These are phyloP conservation scores for Ruditapes philippinarum DNA, from an alignment of 1,140 invertebrate species.

Conservation along the genomic window DNA sequence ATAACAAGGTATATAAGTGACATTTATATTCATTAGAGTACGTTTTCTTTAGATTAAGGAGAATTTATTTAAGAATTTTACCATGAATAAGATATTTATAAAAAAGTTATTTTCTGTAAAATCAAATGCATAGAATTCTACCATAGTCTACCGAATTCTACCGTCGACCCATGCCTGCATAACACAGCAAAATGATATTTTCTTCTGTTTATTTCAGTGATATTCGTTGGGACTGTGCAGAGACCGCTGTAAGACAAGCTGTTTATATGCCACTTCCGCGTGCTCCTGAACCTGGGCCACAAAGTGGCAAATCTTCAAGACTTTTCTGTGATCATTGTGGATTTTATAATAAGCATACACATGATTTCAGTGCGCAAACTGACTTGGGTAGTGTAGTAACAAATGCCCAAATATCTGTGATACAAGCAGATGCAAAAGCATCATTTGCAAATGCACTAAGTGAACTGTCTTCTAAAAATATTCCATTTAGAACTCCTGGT, in stretches of 20 bases:
- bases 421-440: conserved; percentile 28
- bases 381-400: not conserved
- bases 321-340: conserved; percentile 66
- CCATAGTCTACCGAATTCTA: no score
- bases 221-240: conserved; percentile 65
- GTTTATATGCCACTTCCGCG: conserved; percentile 59
- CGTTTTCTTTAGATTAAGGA: no score
- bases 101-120: no score
- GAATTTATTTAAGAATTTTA: no score
- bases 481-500: not conserved
- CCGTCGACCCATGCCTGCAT: no score
- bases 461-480: conserved; percentile 45
- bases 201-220: no score
- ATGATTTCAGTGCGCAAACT: conserved; percentile 25
- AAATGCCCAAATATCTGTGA: conserved; percentile 44
- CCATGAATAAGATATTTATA: no score
- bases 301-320: not conserved
- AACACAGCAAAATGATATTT: no score
- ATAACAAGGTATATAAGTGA: no score
- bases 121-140: no score
- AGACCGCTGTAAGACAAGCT: conserved; percentile 58
- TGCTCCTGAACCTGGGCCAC: not conserved
- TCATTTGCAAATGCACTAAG: conserved; percentile 45
- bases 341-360: conserved; percentile 34
- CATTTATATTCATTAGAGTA: no score